A percentile compares a stretch with the other conserved stretches of the same genome.
Conservation (phyloP, 2,797 vertebrate species). For the Anguilla anguilla region DNA sequence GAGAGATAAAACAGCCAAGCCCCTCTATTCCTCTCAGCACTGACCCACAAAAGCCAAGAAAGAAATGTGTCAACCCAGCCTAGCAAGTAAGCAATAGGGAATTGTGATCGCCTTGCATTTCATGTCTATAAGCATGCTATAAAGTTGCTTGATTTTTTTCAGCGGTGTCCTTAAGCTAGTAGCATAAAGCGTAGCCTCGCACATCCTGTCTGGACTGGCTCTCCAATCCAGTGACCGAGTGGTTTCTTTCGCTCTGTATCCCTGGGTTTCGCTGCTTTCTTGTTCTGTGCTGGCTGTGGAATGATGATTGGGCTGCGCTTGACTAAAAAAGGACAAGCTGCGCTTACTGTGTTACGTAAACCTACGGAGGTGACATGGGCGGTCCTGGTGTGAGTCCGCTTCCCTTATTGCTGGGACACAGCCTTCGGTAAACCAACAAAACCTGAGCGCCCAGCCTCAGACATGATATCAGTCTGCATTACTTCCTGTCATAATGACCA, state of each 20-base stretch:
- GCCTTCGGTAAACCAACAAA: constrained; percentile 14
- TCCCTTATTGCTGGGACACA: constrained; percentile 2
- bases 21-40: not conserved
- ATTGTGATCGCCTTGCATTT: not conserved
- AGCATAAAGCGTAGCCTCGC: not conserved
- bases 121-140: not conserved
- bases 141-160: not conserved
- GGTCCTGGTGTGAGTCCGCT: constrained; percentile 21
- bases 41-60: constrained; percentile 2
- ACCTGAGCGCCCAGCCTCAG: not conserved
- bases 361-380: constrained; percentile 40
- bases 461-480: constrained; percentile 5
- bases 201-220: not conserved
- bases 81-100: not conserved
- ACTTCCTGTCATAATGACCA: constrained; percentile 10
- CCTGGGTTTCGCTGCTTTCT: not conserved
- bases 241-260: not conserved
- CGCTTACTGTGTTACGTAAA: constrained; percentile 64
- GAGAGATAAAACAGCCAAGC: not conserved
- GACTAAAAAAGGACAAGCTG: constrained; percentile 43
- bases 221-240: not conserved
- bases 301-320: constrained; percentile 62
- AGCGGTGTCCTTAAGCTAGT: not conserved
- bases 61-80: constrained; percentile 3
- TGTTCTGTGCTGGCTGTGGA: constrained; percentile 43